Conservation (phyloP, 2,797 vertebrate species). For the Schizopygopsis malacanthus region DNA sequence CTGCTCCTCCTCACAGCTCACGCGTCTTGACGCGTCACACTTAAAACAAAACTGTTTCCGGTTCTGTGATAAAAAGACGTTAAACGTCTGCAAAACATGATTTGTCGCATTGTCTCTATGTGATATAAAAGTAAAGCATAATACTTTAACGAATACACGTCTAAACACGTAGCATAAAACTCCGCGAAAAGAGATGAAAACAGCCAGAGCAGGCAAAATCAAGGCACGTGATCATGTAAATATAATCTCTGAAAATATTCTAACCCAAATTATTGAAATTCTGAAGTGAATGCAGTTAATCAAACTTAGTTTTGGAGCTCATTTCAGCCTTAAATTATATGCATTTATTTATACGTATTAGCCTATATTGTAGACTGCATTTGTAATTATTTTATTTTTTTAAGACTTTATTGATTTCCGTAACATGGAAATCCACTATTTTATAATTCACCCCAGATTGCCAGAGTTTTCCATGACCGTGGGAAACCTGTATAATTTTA, state of each 20-base stretch:
- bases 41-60: constrained; percentile 10
- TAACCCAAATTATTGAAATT: background rate
- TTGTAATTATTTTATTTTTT: background rate
- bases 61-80: background rate
- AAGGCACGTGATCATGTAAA: background rate
- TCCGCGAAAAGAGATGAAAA: background rate
- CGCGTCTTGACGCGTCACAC: background rate
- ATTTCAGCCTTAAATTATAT: background rate
- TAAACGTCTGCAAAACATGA: background rate
- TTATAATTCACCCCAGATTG: background rate
- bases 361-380: background rate
- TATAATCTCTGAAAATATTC: background rate
- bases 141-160: background rate
- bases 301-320: background rate
- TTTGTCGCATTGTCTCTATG: background rate
- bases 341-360: background rate
- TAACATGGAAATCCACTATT: background rate
- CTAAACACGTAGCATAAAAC: background rate
- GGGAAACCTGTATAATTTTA: background rate
- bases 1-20: background rate
- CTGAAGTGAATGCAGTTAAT: background rate
- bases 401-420: background rate
- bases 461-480: too few species aligned
- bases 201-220: background rate
- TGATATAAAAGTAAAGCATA: background rate